A percentile compares a stretch with the other conserved stretches of the same genome.
Conservation (phyloP, 2,888 invertebrate genomes). For the Drosophila anomalipes region DNA sequence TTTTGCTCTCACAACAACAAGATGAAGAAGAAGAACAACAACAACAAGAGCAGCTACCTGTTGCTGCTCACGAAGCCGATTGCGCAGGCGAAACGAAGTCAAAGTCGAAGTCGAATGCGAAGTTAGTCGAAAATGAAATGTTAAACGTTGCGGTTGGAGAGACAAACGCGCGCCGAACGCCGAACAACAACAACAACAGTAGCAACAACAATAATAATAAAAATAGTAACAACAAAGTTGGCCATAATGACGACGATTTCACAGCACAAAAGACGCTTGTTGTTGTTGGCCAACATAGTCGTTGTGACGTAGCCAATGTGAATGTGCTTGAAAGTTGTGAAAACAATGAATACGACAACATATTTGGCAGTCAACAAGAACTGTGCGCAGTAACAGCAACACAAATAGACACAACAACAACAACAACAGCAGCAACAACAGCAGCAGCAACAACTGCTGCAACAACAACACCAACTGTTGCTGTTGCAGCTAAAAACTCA, state of each 20-base stretch:
- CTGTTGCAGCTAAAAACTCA: constrained; percentile 75
- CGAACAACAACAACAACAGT: constrained; percentile 47
- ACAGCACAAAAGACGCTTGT: constrained; percentile 70
- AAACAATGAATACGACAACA: constrained; percentile 77
- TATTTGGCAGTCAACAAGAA: constrained; percentile 66
- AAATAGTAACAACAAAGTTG: constrained; percentile 52
- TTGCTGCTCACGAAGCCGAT: constrained; percentile 56
- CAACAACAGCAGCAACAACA: constrained; percentile 29
- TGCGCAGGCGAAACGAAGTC: constrained; percentile 71
- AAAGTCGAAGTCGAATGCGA: constrained; percentile 56
- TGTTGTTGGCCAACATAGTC: constrained; percentile 54
- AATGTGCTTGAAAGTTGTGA: constrained; percentile 72
- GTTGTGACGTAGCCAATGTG: constrained; percentile 66
- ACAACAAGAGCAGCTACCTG: constrained; percentile 53
- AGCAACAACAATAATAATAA: constrained; percentile 24
- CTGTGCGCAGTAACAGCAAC: constrained; percentile 23
- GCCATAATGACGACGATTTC: constrained; percentile 76
- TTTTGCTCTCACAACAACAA: constrained; percentile 29
- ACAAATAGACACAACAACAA: constrained; percentile 9
- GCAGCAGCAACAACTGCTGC: constrained; percentile 35
- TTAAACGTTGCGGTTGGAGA: constrained; percentile 81
- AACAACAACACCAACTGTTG: constrained; percentile 21
- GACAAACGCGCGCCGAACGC: constrained; percentile 62
- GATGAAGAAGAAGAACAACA: neutral
- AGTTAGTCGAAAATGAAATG: constrained; percentile 83